Evolutionary conservation across 1,140 invertebrate species (phyloP).

Genomic region (Drosophila erecta): DNA sequence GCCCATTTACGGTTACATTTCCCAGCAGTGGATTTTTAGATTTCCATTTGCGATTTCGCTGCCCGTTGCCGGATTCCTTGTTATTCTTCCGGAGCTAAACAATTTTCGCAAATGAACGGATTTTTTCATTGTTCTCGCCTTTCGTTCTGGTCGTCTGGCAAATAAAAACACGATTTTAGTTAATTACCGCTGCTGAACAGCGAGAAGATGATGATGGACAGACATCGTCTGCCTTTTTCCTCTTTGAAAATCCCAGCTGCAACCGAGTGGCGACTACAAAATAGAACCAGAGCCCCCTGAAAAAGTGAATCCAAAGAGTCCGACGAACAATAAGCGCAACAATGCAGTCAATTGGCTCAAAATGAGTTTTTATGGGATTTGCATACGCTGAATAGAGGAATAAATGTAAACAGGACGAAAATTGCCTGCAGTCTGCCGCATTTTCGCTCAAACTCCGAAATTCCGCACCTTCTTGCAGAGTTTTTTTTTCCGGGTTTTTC

Average conservation of each 20-base stretch:
- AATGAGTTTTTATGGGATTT: slow-evolving; percentile 82
- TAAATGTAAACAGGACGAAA: slow-evolving; percentile 63
- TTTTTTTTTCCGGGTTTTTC: slow-evolving; percentile 28
- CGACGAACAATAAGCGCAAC: slow-evolving; percentile 41
- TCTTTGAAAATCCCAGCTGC: slow-evolving; percentile 56
- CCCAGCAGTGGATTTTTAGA: slow-evolving; percentile 41
- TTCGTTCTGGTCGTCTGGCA: slow-evolving; percentile 32
- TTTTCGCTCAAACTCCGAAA: slow-evolving; percentile 1
- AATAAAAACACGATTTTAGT: slow-evolving; percentile 64
- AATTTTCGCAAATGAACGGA: slow-evolving; percentile 73
- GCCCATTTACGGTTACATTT: slow-evolving; percentile 38
- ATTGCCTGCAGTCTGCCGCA: slow-evolving; percentile 43
- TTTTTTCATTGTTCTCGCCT: slow-evolving; percentile 52
- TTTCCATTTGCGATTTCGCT: slow-evolving; percentile 44
- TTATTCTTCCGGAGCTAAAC: slow-evolving; percentile 48
- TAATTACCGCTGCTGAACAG: slow-evolving; percentile 58
- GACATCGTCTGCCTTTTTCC: slow-evolving; percentile 33
- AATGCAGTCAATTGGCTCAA: slow-evolving; percentile 77
- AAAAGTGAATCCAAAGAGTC: slow-evolving; percentile 5
- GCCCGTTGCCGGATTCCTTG: slow-evolving; percentile 33
- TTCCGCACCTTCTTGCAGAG: slow-evolving; percentile 13
- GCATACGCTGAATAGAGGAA: slow-evolving; percentile 73
- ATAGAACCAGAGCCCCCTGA: slow-evolving; percentile 14
- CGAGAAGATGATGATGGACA: slow-evolving; percentile 16
- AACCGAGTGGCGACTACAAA: slow-evolving; percentile 22